phyloP scores from a whole-genome alignment of 2,797 vertebrate species.

The Austrolebias charrua region DNA sequence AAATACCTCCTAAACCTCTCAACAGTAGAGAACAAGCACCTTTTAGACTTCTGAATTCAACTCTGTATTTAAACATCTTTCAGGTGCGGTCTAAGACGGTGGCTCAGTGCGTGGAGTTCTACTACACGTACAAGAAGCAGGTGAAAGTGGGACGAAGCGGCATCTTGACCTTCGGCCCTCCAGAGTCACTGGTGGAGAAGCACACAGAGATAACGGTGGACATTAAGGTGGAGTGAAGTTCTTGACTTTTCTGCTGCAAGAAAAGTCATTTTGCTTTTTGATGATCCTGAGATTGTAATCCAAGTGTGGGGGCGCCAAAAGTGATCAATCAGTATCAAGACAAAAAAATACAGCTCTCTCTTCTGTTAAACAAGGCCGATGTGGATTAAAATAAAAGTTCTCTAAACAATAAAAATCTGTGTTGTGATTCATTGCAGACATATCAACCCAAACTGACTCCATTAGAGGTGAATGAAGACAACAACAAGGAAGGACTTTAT shows the following conservation, averaged over 20 bases:
- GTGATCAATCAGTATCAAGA: no score
- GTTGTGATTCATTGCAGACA: conserved; percentile 74
- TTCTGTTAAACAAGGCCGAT: no score
- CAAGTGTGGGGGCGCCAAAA: no score
- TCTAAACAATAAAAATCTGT: background rate
- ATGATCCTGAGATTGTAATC: no score
- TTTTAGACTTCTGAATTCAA: background rate
- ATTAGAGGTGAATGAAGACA: conserved; percentile 77
- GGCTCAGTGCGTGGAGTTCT: conserved; percentile 97
- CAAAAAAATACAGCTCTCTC: no score
- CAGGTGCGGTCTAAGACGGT: conserved; percentile 95
- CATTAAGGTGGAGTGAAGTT: conserved; percentile 81
- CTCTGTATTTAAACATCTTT: background rate
- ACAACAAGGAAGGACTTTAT: conserved; percentile 72
- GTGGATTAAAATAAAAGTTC: no score
- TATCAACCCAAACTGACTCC: conserved; percentile 82
- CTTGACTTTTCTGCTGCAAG: background rate
- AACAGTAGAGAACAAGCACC: background rate
- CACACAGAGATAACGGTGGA: conserved; percentile 85
- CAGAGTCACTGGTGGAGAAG: conserved; percentile 80
- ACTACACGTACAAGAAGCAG: conserved; percentile 97
- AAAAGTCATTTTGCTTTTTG: no score
- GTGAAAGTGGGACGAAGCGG: conserved; percentile 94
- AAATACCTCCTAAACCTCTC: background rate
- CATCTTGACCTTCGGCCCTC: conserved; percentile 88